A percentile compares a stretch with the other conserved stretches of the same genome.
These are phyloP conservation scores for Uropetala carovei DNA, from an alignment of 2,888 invertebrate species.

Conservation along the genomic window DNA sequence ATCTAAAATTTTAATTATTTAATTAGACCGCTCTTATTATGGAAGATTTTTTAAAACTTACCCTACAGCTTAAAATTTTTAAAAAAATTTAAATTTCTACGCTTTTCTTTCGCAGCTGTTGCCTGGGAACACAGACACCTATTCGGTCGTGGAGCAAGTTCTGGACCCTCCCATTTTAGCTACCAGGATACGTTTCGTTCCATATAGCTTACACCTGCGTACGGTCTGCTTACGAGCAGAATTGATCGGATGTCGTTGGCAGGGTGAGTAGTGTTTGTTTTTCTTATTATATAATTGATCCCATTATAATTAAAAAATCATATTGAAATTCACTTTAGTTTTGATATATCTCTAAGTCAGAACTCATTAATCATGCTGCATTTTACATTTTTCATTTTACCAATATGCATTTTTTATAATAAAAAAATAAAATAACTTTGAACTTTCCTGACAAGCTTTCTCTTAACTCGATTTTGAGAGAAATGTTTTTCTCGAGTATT, in stretches of 20 bases:
- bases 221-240: slow-evolving; percentile 90
- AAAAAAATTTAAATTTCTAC: slow-evolving; percentile 32
- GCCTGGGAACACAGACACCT: slow-evolving; percentile 87
- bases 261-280: slow-evolving; percentile 79
- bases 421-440: too few relatives aligned
- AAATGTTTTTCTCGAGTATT: too few relatives aligned
- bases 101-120: slow-evolving; percentile 80
- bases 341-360: too few relatives aligned
- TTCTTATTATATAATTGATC: too few relatives aligned
- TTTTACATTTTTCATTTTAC: too few relatives aligned
- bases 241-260: slow-evolving; percentile 87
- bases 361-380: too few relatives aligned
- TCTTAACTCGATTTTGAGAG: too few relatives aligned
- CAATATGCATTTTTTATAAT: too few relatives aligned
- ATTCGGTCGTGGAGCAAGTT: slow-evolving; percentile 84
- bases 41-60: background rate
- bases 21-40: background rate
- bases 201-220: slow-evolving; percentile 85
- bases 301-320: too few relatives aligned
- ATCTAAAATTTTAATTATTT: background rate
- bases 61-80: background rate
- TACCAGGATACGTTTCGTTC: slow-evolving; percentile 86
- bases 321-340: too few relatives aligned
- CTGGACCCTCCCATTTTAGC: slow-evolving; percentile 87
- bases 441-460: too few relatives aligned